These are phyloP conservation scores for Gallinago undulata DNA, from an alignment of 2,113 vertebrate species.

Conservation along the genomic window DNA sequence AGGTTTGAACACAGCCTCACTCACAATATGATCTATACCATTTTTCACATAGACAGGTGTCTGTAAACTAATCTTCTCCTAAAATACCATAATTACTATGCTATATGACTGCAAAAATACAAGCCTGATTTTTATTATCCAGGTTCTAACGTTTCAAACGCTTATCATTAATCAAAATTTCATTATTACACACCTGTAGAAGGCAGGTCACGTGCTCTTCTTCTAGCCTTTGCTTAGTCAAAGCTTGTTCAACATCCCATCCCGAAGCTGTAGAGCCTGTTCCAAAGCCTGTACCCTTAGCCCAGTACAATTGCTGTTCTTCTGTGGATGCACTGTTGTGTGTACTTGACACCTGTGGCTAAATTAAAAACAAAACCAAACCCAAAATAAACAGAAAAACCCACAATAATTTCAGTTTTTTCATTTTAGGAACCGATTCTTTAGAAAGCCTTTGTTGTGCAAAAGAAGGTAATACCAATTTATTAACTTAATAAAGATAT, in stretches of 20 bases:
- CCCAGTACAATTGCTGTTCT: conserved; percentile 98
- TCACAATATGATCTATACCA: neutral
- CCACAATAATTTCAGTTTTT: neutral
- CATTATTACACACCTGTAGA: conserved; percentile 80
- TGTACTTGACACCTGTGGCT: conserved; percentile 91
- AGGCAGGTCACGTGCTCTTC: conserved; percentile 98
- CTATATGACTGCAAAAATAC: neutral
- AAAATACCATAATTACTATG: neutral
- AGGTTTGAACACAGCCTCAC: neutral
- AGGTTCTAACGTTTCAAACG: neutral
- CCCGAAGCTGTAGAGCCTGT: conserved; percentile 97
- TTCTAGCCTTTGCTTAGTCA: conserved; percentile 97
- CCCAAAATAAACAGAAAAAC: neutral
- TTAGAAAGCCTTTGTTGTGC: neutral
- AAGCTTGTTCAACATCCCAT: conserved; percentile 98
- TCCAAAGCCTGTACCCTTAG: conserved; percentile 97
- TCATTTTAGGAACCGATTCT: neutral
- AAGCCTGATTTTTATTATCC: neutral
- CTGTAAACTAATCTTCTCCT: neutral
- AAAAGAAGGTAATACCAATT: neutral
- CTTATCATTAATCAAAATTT: neutral
- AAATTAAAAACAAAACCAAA: neutral
- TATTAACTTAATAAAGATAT: neutral
- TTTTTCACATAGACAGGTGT: neutral
- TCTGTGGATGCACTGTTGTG: conserved; percentile 88